A percentile compares a stretch with the other conserved stretches of the same genome.
Evolutionary conservation across 53 echinoderm and acorn worm species (phyloP).

Genomic region (Pentamera pediparva): DNA sequence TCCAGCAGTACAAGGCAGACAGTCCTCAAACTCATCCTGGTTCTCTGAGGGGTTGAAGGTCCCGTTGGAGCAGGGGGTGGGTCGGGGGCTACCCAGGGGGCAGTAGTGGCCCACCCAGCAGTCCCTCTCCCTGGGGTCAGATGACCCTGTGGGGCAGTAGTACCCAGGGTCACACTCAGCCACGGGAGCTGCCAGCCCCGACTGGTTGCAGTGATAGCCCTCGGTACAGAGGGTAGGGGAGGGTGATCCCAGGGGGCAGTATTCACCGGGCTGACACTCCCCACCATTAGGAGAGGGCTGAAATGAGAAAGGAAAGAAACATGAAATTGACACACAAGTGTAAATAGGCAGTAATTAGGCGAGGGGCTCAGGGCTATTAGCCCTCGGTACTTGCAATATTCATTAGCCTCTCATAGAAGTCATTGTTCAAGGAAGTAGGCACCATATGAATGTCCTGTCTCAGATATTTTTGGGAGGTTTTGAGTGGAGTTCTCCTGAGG

Average conservation of each 20-base stretch:
- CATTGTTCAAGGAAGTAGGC: too few species aligned
- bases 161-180: conserved; percentile 78
- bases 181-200: conserved; percentile 63
- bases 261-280: conserved; percentile 80
- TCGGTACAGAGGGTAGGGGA: conserved; percentile 59
- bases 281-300: conserved; percentile 80
- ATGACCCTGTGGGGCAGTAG: conserved; percentile 89
- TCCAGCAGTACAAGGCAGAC: conserved; percentile 72
- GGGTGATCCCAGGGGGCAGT: conserved; percentile 65
- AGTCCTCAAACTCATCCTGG: conserved; percentile 72
- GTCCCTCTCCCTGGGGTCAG: conserved; percentile 58
- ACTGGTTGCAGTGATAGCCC: conserved; percentile 67
- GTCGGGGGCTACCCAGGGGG: conserved; percentile 53
- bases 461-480: too few species aligned
- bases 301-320: not conserved
- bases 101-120: conserved; percentile 92
- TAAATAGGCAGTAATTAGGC: too few species aligned
- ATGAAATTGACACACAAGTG: not conserved
- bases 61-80: conserved; percentile 79
- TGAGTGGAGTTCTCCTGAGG: too few species aligned
- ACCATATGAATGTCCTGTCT: too few species aligned
- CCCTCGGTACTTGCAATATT: too few species aligned
- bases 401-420: too few species aligned
- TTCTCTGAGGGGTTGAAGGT: conserved; percentile 80
- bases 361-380: too few species aligned